A percentile compares a stretch with the other conserved stretches of the same genome.
phyloP scores from a whole-genome alignment of 1,140 invertebrate genomes.

The Mactra quadrangularis region DNA sequence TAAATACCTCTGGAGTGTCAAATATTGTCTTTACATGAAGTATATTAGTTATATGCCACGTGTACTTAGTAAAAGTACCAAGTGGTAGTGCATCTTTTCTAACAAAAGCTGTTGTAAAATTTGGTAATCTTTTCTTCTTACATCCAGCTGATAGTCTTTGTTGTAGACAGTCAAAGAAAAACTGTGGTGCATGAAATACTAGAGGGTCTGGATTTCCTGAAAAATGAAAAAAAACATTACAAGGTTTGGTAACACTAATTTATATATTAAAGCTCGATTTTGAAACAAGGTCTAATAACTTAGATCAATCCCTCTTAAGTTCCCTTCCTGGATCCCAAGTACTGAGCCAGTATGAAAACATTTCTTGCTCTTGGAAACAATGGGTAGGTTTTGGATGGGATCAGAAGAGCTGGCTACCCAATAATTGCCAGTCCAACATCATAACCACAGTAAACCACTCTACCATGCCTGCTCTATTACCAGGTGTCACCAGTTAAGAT shows the following conservation, averaged over 20 bases:
- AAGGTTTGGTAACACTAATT: no score
- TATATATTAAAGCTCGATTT: background rate
- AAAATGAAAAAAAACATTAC: constrained; percentile 44
- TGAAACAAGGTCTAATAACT: no score
- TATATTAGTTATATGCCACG: constrained; percentile 90
- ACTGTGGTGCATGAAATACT: constrained; percentile 89
- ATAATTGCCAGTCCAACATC: no score
- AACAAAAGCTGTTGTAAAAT: constrained; percentile 86
- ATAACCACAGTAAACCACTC: no score
- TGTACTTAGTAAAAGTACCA: constrained; percentile 90
- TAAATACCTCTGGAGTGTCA: constrained; percentile 87
- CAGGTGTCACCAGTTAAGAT: no score
- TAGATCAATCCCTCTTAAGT: no score
- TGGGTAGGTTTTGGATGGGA: no score
- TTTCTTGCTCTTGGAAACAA: no score
- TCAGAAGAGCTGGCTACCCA: background rate
- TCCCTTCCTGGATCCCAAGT: no score
- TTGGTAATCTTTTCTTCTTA: constrained; percentile 89
- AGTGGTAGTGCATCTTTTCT: constrained; percentile 87
- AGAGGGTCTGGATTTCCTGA: constrained; percentile 87
- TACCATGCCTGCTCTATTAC: no score
- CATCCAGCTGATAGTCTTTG: constrained; percentile 88
- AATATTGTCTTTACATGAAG: constrained; percentile 91
- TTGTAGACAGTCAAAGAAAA: constrained; percentile 89
- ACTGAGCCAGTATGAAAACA: no score